phyloP scores from a whole-genome alignment of 2,113 vertebrate species.

The Marmota flaviventris region DNA sequence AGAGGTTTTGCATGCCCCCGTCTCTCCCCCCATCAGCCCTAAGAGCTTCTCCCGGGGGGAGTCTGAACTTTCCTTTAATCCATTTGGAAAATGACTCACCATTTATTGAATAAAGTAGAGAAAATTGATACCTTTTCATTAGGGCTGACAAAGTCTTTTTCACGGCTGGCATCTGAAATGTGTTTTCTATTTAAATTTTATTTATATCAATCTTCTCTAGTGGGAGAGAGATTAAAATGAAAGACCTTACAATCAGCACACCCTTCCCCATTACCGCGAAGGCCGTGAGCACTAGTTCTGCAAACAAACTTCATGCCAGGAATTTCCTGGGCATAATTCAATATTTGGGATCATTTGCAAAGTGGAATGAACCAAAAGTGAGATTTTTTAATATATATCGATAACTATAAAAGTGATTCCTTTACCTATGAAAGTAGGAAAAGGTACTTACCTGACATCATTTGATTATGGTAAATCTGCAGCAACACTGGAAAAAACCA shows the following conservation, averaged over 20 bases:
- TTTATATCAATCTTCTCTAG: conserved; percentile 89
- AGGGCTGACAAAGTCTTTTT: conserved; percentile 89
- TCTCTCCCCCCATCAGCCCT: conserved; percentile 71
- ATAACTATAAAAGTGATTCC: conserved; percentile 56
- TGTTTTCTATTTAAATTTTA: conserved; percentile 90
- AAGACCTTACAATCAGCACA: conserved; percentile 80
- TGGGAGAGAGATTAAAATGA: conserved; percentile 85
- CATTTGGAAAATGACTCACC: conserved; percentile 90
- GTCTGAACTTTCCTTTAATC: conserved; percentile 89
- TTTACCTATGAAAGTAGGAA: conserved; percentile 51
- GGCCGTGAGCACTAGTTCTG: conserved; percentile 67
- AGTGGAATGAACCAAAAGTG: conserved; percentile 61
- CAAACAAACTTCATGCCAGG: conserved; percentile 66
- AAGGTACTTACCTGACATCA: conserved; percentile 28
- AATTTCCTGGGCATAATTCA: conserved; percentile 74
- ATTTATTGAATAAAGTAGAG: conserved; percentile 89
- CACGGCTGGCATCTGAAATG: conserved; percentile 88
- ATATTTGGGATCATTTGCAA: conserved; percentile 52
- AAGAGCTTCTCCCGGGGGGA: conserved; percentile 81
- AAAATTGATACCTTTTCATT: conserved; percentile 92
- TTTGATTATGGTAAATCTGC: conserved; percentile 61
- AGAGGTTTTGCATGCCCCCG: conserved; percentile 73
- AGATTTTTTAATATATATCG: conserved; percentile 61
- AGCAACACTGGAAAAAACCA: conserved; percentile 29
- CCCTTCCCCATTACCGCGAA: conserved; percentile 75